A percentile compares a stretch with the other conserved stretches of the same genome.
Conservation (phyloP, 2,888 invertebrate species). For the Acanthosoma haemorrhoidale region DNA sequence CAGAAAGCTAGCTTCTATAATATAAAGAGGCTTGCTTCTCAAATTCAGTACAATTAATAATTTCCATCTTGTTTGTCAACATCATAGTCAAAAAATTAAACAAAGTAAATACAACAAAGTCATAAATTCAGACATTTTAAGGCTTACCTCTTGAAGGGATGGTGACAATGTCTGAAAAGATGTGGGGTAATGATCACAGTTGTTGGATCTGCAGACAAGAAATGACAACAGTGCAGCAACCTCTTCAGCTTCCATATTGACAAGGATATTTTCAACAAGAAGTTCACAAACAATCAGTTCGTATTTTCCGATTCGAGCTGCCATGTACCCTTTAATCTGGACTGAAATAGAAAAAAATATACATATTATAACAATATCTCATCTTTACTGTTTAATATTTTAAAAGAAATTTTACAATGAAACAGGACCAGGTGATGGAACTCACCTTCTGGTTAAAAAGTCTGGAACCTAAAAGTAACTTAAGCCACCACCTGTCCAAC, state of each 20-base stretch:
- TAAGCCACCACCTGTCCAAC: no score
- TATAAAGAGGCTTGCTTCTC: no score
- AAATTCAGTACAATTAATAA: no score
- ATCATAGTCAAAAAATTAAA: no score
- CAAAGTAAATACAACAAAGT: no score
- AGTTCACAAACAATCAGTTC: conserved; percentile 92
- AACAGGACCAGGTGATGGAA: background rate
- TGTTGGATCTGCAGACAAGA: conserved; percentile 83
- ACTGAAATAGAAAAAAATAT: conserved; percentile 48
- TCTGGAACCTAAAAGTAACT: no score
- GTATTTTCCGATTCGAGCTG: conserved; percentile 79
- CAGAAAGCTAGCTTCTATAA: no score
- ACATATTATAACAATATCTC: no score
- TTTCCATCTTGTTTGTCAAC: no score
- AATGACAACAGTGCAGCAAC: conserved; percentile 82
- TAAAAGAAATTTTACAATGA: background rate
- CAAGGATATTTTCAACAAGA: conserved; percentile 82
- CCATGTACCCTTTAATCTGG: conserved; percentile 75
- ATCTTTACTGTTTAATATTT: background rate
- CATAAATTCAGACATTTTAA: background rate
- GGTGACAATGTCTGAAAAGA: conserved; percentile 2
- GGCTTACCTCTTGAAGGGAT: background rate
- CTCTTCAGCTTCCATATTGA: conserved; percentile 78
- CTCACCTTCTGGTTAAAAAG: no score
- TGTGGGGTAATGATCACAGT: background rate